Evolutionary conservation across 2,797 vertebrate species (phyloP).

Genomic region (Toxotes lorentzi): DNA sequence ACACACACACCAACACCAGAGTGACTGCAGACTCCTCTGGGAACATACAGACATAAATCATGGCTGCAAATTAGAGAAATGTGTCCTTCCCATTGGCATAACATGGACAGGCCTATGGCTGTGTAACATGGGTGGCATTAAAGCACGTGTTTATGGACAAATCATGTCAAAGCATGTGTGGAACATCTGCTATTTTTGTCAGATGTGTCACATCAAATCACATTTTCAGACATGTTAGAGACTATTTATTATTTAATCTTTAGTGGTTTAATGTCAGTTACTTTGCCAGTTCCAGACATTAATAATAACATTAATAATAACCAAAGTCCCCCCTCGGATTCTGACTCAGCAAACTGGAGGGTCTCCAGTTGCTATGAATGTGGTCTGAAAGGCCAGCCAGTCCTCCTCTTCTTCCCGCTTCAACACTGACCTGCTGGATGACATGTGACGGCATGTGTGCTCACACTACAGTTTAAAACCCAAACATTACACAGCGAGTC

Average conservation of each 20-base stretch:
- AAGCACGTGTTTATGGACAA: conserved; percentile 2
- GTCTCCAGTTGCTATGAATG: conserved; percentile 1
- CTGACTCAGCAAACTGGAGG: conserved; percentile 6
- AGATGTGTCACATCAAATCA: conserved; percentile 8
- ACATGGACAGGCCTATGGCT: neutral
- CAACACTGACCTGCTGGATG: neutral
- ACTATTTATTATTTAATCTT: neutral
- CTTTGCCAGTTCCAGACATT: neutral
- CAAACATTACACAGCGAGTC: neutral
- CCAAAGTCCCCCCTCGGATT: neutral
- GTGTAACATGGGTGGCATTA: neutral
- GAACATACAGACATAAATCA: conserved; percentile 41
- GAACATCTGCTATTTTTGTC: neutral
- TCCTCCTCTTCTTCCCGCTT: neutral
- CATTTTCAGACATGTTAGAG: neutral
- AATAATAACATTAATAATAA: too few relatives aligned
- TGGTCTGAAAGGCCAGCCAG: neutral
- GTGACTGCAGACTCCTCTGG: conserved; percentile 46
- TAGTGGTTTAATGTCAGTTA: neutral
- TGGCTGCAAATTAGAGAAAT: conserved; percentile 20
- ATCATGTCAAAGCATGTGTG: neutral
- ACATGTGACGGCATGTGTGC: neutral
- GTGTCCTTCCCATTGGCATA: conserved; percentile 2
- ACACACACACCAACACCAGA: conserved; percentile 12
- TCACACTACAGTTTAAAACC: conserved; percentile 10